Conservation (phyloP, 2,113 vertebrate genomes). For the Prunella himalayana region DNA sequence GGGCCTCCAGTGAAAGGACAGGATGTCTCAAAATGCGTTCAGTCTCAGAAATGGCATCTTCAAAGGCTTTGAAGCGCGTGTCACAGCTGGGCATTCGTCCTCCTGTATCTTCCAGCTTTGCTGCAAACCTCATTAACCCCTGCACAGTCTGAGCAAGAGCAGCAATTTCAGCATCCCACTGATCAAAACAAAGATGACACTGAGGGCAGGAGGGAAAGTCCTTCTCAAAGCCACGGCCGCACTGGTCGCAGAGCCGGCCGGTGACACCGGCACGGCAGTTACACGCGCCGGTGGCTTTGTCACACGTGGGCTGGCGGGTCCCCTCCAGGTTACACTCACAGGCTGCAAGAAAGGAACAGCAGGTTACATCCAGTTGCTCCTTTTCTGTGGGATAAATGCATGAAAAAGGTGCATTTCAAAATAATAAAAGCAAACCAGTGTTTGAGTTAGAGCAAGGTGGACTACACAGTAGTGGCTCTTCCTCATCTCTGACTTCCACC, state of each 20-base stretch:
- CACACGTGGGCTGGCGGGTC: conserved; percentile 73
- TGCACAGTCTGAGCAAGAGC: conserved; percentile 64
- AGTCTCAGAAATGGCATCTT: conserved; percentile 65
- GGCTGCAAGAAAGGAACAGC: conserved; percentile 59
- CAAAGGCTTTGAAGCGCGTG: conserved; percentile 52
- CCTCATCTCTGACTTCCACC: neutral
- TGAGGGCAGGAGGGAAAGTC: conserved; percentile 77
- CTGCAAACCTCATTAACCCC: conserved; percentile 68
- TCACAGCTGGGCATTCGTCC: conserved; percentile 35
- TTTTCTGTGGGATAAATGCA: neutral
- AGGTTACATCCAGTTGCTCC: neutral
- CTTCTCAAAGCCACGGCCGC: conserved; percentile 58
- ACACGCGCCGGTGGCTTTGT: conserved; percentile 77
- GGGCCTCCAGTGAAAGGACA: conserved; percentile 37
- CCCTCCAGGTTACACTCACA: conserved; percentile 82
- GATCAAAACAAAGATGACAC: conserved; percentile 80
- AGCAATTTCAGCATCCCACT: conserved; percentile 70
- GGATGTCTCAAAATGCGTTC: conserved; percentile 64
- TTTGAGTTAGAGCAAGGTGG: neutral
- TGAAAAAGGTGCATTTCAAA: neutral
- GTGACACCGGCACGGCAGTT: conserved; percentile 71
- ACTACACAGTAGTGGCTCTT: neutral
- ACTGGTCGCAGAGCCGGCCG: conserved; percentile 77
- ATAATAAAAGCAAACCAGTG: neutral
- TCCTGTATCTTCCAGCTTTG: conserved; percentile 51